These are phyloP conservation scores for Glyphotaelius pellucidus DNA, from an alignment of 2,888 invertebrate species.

Conservation along the genomic window DNA sequence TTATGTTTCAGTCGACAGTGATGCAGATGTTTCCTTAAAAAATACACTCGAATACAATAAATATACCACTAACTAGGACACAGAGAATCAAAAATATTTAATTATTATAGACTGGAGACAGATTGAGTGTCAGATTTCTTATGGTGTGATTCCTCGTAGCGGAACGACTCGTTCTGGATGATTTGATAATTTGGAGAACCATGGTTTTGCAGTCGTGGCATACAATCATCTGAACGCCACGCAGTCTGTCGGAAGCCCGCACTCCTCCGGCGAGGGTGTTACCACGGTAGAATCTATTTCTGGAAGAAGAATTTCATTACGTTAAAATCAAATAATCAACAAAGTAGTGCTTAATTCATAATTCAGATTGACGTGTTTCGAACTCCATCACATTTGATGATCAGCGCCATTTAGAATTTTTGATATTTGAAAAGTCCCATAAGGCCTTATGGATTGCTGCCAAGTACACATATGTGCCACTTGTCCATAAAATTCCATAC, in stretches of 20 bases:
- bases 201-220: conserved; percentile 97
- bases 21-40: conserved; percentile 36
- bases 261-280: conserved; percentile 77
- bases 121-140: conserved; percentile 88
- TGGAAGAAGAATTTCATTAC: conserved; percentile 68
- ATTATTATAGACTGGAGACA: conserved; percentile 86
- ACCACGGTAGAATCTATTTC: conserved; percentile 81
- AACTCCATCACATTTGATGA: not conserved
- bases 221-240: conserved; percentile 90
- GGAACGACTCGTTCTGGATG: conserved; percentile 89
- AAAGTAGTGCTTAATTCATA: not conserved
- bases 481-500: too few relatives aligned
- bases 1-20: conserved; percentile 43
- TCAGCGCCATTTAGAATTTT: not conserved
- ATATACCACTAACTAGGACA: conserved; percentile 29
- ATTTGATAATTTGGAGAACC: conserved; percentile 95
- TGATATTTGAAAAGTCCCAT: not conserved
- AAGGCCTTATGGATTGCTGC: too few relatives aligned
- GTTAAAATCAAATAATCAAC: not conserved
- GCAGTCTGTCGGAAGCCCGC: conserved; percentile 80
- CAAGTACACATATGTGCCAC: too few relatives aligned
- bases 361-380: not conserved
- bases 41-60: conserved; percentile 23
- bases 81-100: conserved; percentile 8
- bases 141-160: conserved; percentile 89